A percentile compares a stretch with the other conserved stretches of the same genome.
Evolutionary conservation across 2,113 vertebrate genomes (phyloP).

Genomic region (Cavia aperea): DNA sequence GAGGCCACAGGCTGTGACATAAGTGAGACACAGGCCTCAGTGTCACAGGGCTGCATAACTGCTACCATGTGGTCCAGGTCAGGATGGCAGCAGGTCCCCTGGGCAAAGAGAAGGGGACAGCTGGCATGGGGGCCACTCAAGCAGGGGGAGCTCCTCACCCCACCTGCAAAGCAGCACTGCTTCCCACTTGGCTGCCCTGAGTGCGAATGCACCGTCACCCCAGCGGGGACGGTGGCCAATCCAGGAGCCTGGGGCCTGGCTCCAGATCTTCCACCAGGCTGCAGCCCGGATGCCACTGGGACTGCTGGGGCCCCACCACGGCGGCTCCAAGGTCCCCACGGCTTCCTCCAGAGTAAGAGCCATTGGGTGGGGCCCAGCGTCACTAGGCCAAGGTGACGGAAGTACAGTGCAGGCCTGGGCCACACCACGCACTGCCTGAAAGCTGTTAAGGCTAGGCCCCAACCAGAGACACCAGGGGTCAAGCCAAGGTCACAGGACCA

Average conservation of each 20-base stretch:
- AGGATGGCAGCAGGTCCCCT: too few species aligned
- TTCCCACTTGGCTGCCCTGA: background rate
- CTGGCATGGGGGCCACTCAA: background rate
- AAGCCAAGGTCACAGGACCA: background rate
- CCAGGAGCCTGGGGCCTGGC: background rate
- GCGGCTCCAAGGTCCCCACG: background rate
- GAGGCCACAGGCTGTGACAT: too few species aligned
- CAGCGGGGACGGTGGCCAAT: rapidly evolving
- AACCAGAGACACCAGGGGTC: background rate
- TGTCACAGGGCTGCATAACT: background rate
- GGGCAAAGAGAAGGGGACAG: background rate
- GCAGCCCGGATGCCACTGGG: background rate
- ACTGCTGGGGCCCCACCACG: background rate
- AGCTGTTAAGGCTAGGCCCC: background rate
- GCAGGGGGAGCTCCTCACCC: background rate
- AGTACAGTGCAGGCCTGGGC: background rate
- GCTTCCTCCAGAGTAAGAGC: background rate
- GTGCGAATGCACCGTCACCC: background rate
- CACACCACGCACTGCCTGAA: background rate
- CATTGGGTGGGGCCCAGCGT: background rate
- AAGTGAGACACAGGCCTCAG: background rate
- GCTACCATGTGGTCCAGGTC: background rate
- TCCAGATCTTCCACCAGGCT: background rate
- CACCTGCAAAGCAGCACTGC: background rate
- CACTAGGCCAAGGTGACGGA: background rate